A percentile compares a stretch with the other conserved stretches of the same genome.
Evolutionary conservation across 2,888 invertebrate species (phyloP).

Genomic region (Torymus texanus): DNA sequence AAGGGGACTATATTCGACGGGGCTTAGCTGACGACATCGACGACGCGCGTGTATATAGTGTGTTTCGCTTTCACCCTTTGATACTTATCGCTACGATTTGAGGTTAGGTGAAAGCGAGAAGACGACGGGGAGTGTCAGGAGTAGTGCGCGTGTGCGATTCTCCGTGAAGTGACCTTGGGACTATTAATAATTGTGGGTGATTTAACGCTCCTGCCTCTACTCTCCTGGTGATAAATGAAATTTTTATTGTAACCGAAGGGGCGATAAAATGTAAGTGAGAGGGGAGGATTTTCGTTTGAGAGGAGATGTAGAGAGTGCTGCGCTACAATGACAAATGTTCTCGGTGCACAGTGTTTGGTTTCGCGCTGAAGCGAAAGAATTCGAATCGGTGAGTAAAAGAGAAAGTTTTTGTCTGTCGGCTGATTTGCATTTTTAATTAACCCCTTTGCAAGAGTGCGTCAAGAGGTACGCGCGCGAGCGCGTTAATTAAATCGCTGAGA

Average conservation of each 20-base stretch:
- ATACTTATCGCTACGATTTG: constrained; percentile 21
- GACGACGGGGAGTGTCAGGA: too few species aligned
- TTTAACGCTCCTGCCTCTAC: neutral
- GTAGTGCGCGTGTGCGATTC: constrained; percentile 7
- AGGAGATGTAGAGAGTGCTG: neutral
- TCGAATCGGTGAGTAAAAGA: constrained; percentile 17
- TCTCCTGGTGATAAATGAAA: neutral
- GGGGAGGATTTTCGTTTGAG: too few species aligned
- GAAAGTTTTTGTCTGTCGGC: neutral
- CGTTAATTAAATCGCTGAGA: constrained; percentile 23
- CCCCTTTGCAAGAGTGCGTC: neutral
- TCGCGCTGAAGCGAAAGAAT: neutral
- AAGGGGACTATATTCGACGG: neutral
- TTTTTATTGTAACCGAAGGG: neutral
- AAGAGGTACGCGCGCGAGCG: neutral
- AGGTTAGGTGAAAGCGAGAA: constrained; percentile 31
- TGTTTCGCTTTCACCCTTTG: constrained; percentile 12
- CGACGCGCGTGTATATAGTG: neutral
- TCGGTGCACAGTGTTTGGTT: neutral
- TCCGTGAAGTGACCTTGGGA: constrained; percentile 34
- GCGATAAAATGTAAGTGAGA: neutral
- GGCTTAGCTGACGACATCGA: neutral
- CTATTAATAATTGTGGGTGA: constrained; percentile 31
- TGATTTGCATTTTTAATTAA: constrained; percentile 22
- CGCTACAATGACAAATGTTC: constrained; percentile 1